These are phyloP conservation scores for Polietes domitor DNA, from an alignment of 2,888 invertebrate genomes.

Conservation along the genomic window DNA sequence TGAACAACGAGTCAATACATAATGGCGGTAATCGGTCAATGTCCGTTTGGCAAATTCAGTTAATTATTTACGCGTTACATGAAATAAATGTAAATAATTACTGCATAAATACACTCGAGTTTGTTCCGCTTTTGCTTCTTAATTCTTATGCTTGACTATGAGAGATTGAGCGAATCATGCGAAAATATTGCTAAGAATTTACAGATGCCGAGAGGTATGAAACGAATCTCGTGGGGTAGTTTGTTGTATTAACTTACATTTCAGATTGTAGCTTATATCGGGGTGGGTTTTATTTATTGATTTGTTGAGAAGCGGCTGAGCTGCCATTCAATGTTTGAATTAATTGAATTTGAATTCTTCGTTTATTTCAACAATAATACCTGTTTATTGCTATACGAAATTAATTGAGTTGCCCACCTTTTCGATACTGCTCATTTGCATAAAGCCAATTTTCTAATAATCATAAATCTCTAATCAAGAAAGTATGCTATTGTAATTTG, in stretches of 20 bases:
- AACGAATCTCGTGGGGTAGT: too few species aligned
- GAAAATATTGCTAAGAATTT: too few species aligned
- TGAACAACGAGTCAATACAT: constrained; percentile 8
- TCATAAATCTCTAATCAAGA: constrained; percentile 27
- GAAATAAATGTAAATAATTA: constrained; percentile 7
- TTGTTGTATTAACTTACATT: too few species aligned
- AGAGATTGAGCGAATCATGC: too few species aligned
- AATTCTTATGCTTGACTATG: background rate
- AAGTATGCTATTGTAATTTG: constrained; percentile 16
- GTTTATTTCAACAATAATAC: too few species aligned
- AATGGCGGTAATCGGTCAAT: constrained; percentile 21
- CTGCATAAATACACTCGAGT: background rate
- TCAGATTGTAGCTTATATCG: too few species aligned
- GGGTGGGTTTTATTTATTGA: too few species aligned
- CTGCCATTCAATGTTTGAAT: too few species aligned
- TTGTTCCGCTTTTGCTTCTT: background rate
- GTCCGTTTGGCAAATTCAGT: constrained; percentile 12
- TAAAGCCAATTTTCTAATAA: constrained; percentile 25
- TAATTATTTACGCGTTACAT: constrained; percentile 29
- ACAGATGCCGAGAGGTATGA: too few species aligned
- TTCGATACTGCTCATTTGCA: background rate
- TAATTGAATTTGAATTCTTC: too few species aligned
- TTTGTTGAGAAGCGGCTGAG: too few species aligned
- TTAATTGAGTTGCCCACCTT: background rate
- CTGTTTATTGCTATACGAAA: background rate